phyloP scores from a whole-genome alignment of 2,888 invertebrate species.

The Troides oblongomaculatus region DNA sequence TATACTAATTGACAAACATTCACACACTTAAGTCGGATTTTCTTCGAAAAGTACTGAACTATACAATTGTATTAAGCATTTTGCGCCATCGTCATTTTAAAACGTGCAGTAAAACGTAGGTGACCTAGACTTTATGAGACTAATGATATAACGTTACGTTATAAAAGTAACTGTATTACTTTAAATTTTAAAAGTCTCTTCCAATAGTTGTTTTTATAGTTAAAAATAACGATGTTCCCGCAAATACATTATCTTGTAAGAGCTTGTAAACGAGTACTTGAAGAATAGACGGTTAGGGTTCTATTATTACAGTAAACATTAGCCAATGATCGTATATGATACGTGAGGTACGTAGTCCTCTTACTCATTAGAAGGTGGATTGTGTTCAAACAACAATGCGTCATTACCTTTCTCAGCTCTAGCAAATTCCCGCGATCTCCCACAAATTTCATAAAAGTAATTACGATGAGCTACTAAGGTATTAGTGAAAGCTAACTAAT shows the following conservation, averaged over 20 bases:
- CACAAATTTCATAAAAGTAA: slow-evolving; percentile 50
- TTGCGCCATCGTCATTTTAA: slow-evolving; percentile 8
- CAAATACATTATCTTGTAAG: not conserved
- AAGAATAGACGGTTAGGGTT: slow-evolving; percentile 9
- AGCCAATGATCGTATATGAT: slow-evolving; percentile 28
- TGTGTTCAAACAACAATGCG: slow-evolving; percentile 58
- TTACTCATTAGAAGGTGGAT: slow-evolving; percentile 51
- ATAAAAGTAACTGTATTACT: slow-evolving; percentile 8
- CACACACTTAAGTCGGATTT: slow-evolving; percentile 24
- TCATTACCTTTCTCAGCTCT: slow-evolving; percentile 51
- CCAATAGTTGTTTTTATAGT: not conserved
- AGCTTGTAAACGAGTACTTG: slow-evolving; percentile 5
- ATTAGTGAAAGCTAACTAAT: slow-evolving; percentile 61
- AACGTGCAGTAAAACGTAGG: slow-evolving; percentile 13
- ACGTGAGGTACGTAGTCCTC: slow-evolving; percentile 35
- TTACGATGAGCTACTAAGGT: slow-evolving; percentile 46
- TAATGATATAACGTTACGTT: slow-evolving; percentile 9
- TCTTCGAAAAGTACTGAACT: slow-evolving; percentile 20
- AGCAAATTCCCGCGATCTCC: slow-evolving; percentile 56
- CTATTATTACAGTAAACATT: slow-evolving; percentile 29
- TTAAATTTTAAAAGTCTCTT: not conserved
- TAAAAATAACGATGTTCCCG: not conserved
- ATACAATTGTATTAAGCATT: slow-evolving; percentile 21
- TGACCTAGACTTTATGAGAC: slow-evolving; percentile 19
- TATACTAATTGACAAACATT: slow-evolving; percentile 55